phyloP scores from a whole-genome alignment of 1,140 invertebrate species.

The Listronotus oregonensis region DNA sequence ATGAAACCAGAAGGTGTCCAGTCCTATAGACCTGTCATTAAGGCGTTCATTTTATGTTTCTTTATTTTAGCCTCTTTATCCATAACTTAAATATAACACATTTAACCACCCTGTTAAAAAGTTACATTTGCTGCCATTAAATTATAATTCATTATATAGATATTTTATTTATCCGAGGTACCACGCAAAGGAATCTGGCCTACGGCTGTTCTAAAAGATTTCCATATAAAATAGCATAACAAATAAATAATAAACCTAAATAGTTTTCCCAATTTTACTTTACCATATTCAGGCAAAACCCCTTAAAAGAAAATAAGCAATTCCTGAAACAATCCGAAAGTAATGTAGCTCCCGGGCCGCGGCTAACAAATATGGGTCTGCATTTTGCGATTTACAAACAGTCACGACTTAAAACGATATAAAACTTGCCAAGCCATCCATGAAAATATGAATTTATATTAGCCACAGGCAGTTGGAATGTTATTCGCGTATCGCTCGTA shows the following conservation, averaged over 20 bases:
- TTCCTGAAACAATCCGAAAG: constrained; percentile 27
- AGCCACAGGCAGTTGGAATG: constrained; percentile 31
- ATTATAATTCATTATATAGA: no score
- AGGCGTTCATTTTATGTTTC: no score
- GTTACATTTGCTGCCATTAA: no score
- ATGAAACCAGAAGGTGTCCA: no score
- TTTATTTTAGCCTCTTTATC: no score
- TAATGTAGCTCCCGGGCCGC: constrained; percentile 23
- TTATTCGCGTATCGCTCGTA: constrained; percentile 19
- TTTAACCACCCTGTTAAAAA: no score
- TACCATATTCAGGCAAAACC: constrained; percentile 25
- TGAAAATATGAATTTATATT: constrained; percentile 41
- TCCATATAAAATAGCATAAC: no score
- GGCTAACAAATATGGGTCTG: constrained; percentile 21
- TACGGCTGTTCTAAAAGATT: no score
- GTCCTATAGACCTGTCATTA: no score
- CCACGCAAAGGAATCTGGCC: no score
- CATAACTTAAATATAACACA: no score
- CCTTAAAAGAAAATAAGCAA: constrained; percentile 20
- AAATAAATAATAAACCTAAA: constrained; percentile 20
- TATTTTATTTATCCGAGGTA: no score
- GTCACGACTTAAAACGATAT: constrained; percentile 35
- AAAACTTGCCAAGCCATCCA: constrained; percentile 29
- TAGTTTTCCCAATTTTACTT: constrained; percentile 22
- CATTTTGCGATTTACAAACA: constrained; percentile 26